phyloP scores from a whole-genome alignment of 2,797 vertebrate species.

The Centropyge bicolor region DNA sequence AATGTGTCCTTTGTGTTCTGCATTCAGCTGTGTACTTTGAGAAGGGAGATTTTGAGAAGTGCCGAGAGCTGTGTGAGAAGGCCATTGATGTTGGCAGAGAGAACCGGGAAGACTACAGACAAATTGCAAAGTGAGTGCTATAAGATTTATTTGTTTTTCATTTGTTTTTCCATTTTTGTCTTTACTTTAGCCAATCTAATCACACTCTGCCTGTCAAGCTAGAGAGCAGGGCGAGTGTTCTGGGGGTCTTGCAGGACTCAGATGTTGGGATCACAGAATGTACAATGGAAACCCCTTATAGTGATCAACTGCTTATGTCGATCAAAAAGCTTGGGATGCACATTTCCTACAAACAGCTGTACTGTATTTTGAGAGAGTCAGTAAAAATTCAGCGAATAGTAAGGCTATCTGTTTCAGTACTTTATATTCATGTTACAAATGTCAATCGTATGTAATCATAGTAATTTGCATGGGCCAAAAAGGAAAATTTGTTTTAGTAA shows the following conservation, averaged over 20 bases:
- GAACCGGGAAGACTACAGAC: conserved; percentile 95
- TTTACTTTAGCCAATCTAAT: not conserved
- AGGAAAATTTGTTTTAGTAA: too few species aligned
- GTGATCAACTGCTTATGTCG: too few species aligned
- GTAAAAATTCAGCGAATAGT: too few species aligned
- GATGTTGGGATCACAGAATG: conserved; percentile 1
- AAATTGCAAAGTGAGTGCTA: conserved; percentile 92
- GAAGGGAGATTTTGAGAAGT: conserved; percentile 89
- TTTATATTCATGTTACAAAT: too few species aligned
- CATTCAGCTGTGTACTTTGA: conserved; percentile 93
- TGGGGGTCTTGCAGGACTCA: not conserved
- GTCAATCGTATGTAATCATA: too few species aligned
- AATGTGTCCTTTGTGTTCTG: not conserved
- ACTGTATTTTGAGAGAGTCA: too few species aligned
- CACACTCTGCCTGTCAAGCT: not conserved
- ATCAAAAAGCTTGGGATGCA: too few species aligned
- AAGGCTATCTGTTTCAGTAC: too few species aligned
- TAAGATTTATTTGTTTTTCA: not conserved
- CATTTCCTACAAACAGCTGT: too few species aligned
- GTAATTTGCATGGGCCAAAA: too few species aligned
- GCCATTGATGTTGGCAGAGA: conserved; percentile 94
- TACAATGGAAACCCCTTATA: too few species aligned
- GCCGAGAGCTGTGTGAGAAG: conserved; percentile 91
- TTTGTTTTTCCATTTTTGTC: not conserved
- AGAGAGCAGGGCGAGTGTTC: not conserved